Base-by-base conservation (phyloP, 2,113 vertebrate species). In the Podocnemis expansa region DNA sequence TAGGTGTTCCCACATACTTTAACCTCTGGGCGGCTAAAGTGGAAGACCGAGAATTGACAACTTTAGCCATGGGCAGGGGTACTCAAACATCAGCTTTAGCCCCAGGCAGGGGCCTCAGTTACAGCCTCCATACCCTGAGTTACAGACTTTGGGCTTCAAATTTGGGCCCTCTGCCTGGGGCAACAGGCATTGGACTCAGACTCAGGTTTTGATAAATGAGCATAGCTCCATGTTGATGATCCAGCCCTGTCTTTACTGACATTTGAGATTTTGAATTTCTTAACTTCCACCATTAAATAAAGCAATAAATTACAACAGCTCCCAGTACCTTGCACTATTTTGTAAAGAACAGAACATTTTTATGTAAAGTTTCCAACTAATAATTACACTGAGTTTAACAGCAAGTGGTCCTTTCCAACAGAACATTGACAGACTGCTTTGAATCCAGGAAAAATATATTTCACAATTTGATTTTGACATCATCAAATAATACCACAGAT, bases 401-500 rank as follows among this genome's bases (percentile, higher is more conserved):
- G 43, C 87, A 89, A 96, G 47, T 85, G 49, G 90, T 73, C n/a
- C 75, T 94, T 90, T 90, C 79, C 87, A 97, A 97, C 52, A 80
- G 82, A 97, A 92, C 89, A 93, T 67, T 82, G 90, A 88, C 96
- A 89, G 82, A 81, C 88, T 91, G 93, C 82, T 97, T 95, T 94
- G 95, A 97, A 98, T 92, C 82, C 21, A 60, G 47, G 84, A 85
- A 96, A 95, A 96, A 83, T 83, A 89, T 88, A 93, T 89, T 84
- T 82, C 21, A 47, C 58, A 70, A 97, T 97, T 96, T 87, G 56
- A 98, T 97, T 97, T 97, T 97, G 96, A 97, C 90, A 92, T 95
- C 95, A 96, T 96, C 97, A 98, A 38, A 97, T 96, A 97, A 97
- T 98, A 96, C 89, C 96, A 95, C 89, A 94, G 91, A n/a, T 95